These are phyloP conservation scores for Aethes cnicana DNA, from an alignment of 2,888 invertebrate genomes.

Conservation along the genomic window DNA sequence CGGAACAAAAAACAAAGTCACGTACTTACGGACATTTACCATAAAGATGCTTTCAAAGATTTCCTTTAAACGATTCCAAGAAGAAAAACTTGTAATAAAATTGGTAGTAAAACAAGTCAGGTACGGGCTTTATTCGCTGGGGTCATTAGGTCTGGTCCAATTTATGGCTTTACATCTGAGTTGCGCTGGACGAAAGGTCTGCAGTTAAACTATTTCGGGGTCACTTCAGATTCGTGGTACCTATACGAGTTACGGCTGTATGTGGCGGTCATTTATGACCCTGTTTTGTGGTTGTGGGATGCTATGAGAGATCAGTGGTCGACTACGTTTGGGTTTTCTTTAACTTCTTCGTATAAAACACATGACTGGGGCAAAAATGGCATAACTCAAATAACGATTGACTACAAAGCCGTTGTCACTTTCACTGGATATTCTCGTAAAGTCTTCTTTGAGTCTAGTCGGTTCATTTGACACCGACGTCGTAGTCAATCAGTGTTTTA, in stretches of 20 bases:
- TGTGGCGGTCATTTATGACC: not conserved
- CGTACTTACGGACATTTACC: constrained; percentile 25
- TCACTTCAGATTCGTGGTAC: constrained; percentile 9
- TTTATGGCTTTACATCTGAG: constrained; percentile 27
- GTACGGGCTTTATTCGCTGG: constrained; percentile 29
- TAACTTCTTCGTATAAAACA: no score
- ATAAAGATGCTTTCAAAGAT: constrained; percentile 25
- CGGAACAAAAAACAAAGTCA: constrained; percentile 9
- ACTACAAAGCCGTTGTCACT: no score
- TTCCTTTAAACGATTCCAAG: constrained; percentile 20
- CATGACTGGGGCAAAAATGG: no score
- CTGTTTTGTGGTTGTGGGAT: not conserved
- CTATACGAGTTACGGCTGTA: constrained; percentile 8
- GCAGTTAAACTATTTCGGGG: constrained; percentile 25
- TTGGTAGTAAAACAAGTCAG: constrained; percentile 30
- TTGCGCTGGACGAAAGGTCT: constrained; percentile 19
- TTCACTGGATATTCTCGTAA: no score
- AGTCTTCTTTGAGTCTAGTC: no score
- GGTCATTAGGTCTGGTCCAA: constrained; percentile 28
- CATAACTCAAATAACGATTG: no score
- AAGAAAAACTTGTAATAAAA: constrained; percentile 29
- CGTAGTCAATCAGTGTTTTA: no score
- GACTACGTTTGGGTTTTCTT: no score
- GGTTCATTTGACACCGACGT: no score
- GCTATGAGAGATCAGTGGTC: no score